A percentile compares a stretch with the other conserved stretches of the same genome.
Conservation (phyloP, 2,888 invertebrate species). For the Pomacea canaliculata region DNA sequence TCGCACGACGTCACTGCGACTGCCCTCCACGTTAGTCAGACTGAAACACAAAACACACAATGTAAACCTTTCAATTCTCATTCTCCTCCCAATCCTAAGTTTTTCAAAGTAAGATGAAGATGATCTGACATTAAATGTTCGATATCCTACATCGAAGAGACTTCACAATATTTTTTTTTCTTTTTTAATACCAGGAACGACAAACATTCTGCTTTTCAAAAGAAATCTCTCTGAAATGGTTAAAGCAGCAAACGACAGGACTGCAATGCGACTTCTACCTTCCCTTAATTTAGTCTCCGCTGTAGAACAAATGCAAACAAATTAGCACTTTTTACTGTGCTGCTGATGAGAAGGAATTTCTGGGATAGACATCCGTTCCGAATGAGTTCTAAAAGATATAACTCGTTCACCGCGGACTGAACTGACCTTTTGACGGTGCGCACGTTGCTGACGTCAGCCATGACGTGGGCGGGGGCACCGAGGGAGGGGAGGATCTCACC, state of each 20-base stretch:
- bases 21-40: constrained; percentile 29
- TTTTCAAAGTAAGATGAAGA: background rate
- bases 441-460: constrained; percentile 32
- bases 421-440: constrained; percentile 29
- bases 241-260: too few relatives aligned
- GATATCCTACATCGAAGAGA: too few relatives aligned
- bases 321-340: background rate
- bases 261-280: background rate
- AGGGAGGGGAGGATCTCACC: constrained; percentile 28
- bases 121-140: too few relatives aligned
- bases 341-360: background rate
- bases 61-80: background rate
- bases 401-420: too few relatives aligned
- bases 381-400: too few relatives aligned
- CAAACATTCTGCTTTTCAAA: too few relatives aligned
- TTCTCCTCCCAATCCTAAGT: background rate
- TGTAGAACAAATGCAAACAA: background rate
- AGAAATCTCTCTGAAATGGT: too few relatives aligned
- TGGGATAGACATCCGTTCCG: background rate
- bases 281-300: background rate
- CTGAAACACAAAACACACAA: constrained; percentile 29
- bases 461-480: constrained; percentile 28
- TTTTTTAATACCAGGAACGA: too few relatives aligned
- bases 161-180: too few relatives aligned
- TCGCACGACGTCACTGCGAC: constrained; percentile 27